A percentile compares a stretch with the other conserved stretches of the same genome.
Conservation (phyloP, 2,888 invertebrate genomes). For the Pantelozetes paolii region DNA sequence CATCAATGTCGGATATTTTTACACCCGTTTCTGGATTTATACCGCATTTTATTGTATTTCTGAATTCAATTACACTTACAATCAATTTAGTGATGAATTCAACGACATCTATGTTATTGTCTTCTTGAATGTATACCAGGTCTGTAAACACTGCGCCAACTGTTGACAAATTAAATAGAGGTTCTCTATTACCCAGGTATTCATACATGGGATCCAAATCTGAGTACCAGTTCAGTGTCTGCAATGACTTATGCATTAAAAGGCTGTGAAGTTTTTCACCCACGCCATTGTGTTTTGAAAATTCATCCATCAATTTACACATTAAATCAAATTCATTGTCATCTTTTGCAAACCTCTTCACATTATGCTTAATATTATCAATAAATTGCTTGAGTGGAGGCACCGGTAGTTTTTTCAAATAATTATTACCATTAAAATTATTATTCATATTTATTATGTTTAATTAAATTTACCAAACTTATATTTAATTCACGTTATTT, state of each 20-base stretch:
- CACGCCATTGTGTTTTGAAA: constrained; percentile 28
- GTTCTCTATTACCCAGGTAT: constrained; percentile 76
- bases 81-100: constrained; percentile 39
- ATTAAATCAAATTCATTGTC: constrained; percentile 3
- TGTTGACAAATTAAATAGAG: constrained; percentile 77
- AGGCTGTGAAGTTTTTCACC: constrained; percentile 36
- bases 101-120: background rate
- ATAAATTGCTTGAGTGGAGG: no score
- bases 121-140: constrained; percentile 44
- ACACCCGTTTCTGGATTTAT: background rate
- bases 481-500: no score
- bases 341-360: constrained; percentile 21
- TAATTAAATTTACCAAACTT: no score
- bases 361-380: no score
- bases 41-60: constrained; percentile 20
- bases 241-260: constrained; percentile 16
- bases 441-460: no score
- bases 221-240: constrained; percentile 57
- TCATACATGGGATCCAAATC: constrained; percentile 85
- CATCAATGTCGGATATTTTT: background rate
- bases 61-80: constrained; percentile 36
- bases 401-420: no score
- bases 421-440: no score
- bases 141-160: constrained; percentile 76
- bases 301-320: constrained; percentile 40